phyloP scores from a whole-genome alignment of 2,797 vertebrate genomes.

The Tinamus major region DNA sequence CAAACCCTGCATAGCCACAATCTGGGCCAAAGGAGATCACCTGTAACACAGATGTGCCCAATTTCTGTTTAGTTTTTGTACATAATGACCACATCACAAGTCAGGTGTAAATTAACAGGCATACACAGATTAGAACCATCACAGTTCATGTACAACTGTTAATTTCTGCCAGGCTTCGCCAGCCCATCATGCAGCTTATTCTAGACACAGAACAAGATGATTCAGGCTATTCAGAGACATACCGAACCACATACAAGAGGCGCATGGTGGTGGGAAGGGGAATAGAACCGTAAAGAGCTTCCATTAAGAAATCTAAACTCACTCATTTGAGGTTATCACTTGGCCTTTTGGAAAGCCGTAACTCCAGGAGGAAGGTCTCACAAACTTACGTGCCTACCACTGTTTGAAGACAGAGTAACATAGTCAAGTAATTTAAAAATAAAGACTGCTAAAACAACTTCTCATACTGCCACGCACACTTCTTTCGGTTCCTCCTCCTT shows the following conservation, averaged over 20 bases:
- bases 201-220: neutral
- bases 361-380: neutral
- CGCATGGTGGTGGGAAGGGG: neutral
- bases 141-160: neutral
- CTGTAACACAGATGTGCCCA: neutral
- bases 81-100: neutral
- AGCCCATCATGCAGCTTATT: neutral
- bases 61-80: too few species aligned
- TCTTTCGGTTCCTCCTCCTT: neutral
- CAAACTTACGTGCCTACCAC: neutral
- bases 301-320: neutral
- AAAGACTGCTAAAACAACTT: neutral
- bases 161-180: neutral
- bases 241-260: neutral
- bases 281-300: neutral
- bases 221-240: neutral
- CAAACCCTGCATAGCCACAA: neutral
- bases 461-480: fast-evolving
- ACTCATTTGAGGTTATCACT: neutral
- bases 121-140: neutral
- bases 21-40: fast-evolving
- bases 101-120: neutral
- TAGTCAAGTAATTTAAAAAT: neutral
- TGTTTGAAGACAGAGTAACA: neutral
- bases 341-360: neutral